Base-by-base conservation (phyloP, 2,888 invertebrate species). In the Orthonychiurus folsomi region DNA sequence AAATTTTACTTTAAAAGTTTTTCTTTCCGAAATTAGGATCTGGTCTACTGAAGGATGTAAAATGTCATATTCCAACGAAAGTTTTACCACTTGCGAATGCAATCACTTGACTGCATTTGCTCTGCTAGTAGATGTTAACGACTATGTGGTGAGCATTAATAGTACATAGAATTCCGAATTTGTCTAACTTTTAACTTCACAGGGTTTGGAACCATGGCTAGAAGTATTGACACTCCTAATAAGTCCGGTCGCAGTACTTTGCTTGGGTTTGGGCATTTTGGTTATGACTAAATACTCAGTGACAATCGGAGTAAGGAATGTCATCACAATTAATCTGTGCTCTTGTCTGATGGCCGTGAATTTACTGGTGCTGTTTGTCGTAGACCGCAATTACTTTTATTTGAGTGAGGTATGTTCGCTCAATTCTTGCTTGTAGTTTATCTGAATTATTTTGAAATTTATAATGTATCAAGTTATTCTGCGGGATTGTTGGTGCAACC, bases 401-500 rank as follows among this genome's bases (percentile, higher is more conserved):
- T n/a, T 55, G 5, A 24, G 25, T 23, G 5, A 12, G 55, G 55
- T 55, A 55, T 5, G 20, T 24, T 21, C 3, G n/a, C 20, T 20
- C n/a, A 12, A 52, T 12, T 3, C 5, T 21, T 52, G 3, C 20
- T 21, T 5, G n/a, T 12, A 52, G 5, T 3, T 52, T 21, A 9
- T 3, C 52, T 3, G n/a, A 20, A 12, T 21, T 52, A n/a, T 12
- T 5, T 21, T n/a, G 5, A 5, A 52, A 20, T 55, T 24, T 23
- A 55, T 24, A 12, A 55, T 23, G 52, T 52, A 20, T 56, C 12
- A 9, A 56, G 56, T 21, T 37, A 20, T 63, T 73, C 15, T 81
- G 80, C 71, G 71, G 75, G 0, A 73, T 76, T 9, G 74, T 79
- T 21, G 80, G 80, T 3, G 76, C 76, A 1, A 64, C 77, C 9